A percentile compares a stretch with the other conserved stretches of the same genome.
Evolutionary conservation across 2,888 invertebrate species (phyloP).

Genomic region (Eurois occulta): DNA sequence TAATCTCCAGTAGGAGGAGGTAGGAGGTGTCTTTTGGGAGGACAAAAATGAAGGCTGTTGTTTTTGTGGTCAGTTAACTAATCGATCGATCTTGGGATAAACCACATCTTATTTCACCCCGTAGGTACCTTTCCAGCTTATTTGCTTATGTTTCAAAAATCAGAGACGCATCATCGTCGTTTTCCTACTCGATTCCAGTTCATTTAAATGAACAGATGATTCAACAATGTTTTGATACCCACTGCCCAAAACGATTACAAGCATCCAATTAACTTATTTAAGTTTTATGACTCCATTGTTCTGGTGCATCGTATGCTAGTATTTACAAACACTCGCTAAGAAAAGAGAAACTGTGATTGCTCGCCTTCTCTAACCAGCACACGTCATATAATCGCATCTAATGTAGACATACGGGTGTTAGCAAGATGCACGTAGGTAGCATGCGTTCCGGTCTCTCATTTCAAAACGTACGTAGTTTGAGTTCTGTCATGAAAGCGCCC

Average conservation of each 20-base stretch:
- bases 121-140: neutral
- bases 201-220: neutral
- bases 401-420: conserved; percentile 55
- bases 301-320: conserved; percentile 53
- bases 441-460: conserved; percentile 51
- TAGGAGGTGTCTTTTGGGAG: neutral
- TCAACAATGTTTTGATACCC: neutral
- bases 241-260: conserved; percentile 14
- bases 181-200: neutral
- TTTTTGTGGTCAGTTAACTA: neutral
- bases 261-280: conserved; percentile 38
- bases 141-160: neutral
- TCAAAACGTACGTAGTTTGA: conserved; percentile 5
- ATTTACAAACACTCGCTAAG: conserved; percentile 62
- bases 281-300: conserved; percentile 58
- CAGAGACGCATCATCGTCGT: neutral
- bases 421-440: conserved; percentile 29
- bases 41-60: neutral
- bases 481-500: neutral
- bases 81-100: neutral
- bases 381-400: conserved; percentile 59
- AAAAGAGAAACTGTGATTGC: conserved; percentile 63
- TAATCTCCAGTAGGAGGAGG: neutral
- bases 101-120: neutral
- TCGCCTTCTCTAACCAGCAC: conserved; percentile 43